These are phyloP conservation scores for Drosophila histrio DNA, from an alignment of 2,888 invertebrate species.

Conservation along the genomic window DNA sequence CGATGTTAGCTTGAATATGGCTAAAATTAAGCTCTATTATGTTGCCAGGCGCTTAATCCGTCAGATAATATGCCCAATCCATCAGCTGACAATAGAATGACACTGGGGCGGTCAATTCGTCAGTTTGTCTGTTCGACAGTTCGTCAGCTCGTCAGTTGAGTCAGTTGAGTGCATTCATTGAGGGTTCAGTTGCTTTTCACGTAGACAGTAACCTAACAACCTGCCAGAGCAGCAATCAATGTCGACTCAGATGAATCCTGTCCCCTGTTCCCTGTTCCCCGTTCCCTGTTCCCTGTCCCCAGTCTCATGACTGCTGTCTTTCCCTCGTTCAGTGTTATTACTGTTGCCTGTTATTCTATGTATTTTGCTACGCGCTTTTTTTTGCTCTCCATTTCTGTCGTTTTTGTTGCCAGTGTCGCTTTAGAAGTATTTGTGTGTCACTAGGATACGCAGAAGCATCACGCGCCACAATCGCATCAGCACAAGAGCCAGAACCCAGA, in stretches of 20 bases:
- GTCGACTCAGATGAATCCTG: conserved; percentile 56
- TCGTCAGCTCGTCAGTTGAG: conserved; percentile 4
- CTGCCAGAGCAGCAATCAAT: conserved; percentile 75
- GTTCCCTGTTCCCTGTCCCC: no score
- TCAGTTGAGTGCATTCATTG: conserved; percentile 45
- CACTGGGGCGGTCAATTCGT: conserved; percentile 20
- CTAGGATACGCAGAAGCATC: conserved; percentile 77
- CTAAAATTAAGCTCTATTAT: conserved; percentile 36
- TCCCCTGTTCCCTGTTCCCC: no score
- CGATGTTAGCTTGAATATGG: conserved; percentile 15
- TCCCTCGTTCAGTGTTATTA: conserved; percentile 44
- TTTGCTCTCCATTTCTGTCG: conserved; percentile 37
- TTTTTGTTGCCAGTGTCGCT: conserved; percentile 27
- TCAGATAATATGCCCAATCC: conserved; percentile 58
- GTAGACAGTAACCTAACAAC: conserved; percentile 66
- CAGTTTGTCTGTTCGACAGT: conserved; percentile 3
- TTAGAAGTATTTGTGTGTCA: conserved; percentile 71
- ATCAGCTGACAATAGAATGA: conserved; percentile 38
- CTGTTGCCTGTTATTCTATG: conserved; percentile 42
- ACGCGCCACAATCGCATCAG: conserved; percentile 59
- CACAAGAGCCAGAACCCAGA: conserved; percentile 1
- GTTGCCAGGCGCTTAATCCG: conserved; percentile 41
- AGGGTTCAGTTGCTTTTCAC: conserved; percentile 37
- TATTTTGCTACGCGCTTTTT: conserved; percentile 58
- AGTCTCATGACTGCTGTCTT: not conserved